Conservation (phyloP, 2,888 invertebrate genomes). For the Rotaria sp. region DNA sequence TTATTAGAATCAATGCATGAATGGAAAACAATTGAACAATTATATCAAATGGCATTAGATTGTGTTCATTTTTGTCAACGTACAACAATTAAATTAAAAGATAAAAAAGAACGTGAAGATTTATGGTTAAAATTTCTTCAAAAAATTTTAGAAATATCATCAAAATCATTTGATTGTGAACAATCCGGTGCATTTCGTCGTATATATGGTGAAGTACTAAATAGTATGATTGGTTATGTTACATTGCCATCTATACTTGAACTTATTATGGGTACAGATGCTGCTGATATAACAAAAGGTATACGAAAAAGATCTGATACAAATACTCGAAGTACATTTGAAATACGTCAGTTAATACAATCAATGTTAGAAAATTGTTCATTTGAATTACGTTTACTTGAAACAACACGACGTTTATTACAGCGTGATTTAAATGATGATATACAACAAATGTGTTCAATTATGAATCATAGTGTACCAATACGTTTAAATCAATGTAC, state of each 20-base stretch:
- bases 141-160: conserved; percentile 14
- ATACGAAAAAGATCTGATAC: background rate
- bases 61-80: conserved; percentile 29
- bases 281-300: background rate
- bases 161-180: background rate
- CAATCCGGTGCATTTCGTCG: background rate
- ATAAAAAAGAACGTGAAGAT: conserved; percentile 27
- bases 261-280: background rate
- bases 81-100: background rate
- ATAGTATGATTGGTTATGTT: conserved; percentile 32
- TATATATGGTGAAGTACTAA: conserved; percentile 27
- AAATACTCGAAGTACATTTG: conserved; percentile 14
- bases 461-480: conserved; percentile 11
- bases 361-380: conserved; percentile 26
- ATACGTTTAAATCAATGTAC: background rate
- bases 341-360: conserved; percentile 27
- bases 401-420: conserved; percentile 11
- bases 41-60: background rate
- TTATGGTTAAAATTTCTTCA: conserved; percentile 26
- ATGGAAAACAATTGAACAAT: background rate
- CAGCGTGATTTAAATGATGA: conserved; percentile 26
- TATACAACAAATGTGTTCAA: background rate
- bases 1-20: background rate
- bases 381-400: conserved; percentile 22
- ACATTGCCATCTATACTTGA: conserved; percentile 11